Evolutionary conservation across 2,113 vertebrate species (phyloP).

Genomic region (Urocynchramus pylzowi): DNA sequence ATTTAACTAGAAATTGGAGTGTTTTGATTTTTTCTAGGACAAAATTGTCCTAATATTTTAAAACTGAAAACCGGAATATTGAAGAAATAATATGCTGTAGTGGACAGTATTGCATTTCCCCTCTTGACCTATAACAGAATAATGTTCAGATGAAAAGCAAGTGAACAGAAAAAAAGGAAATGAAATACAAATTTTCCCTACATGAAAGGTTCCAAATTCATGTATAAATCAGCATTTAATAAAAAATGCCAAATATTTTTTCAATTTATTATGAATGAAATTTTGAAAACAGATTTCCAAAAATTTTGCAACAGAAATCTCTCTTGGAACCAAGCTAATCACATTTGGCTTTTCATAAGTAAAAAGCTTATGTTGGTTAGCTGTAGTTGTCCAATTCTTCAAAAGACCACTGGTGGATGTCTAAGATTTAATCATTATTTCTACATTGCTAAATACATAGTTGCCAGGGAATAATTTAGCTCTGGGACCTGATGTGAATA

Average conservation of each 20-base stretch:
- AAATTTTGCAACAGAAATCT: not conserved
- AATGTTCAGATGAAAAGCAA: not conserved
- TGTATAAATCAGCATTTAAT: not conserved
- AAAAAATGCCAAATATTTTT: not conserved
- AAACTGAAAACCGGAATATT: not conserved
- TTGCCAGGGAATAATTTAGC: not conserved
- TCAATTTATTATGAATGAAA: not conserved
- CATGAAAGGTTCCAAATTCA: not conserved
- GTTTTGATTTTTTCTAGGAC: not conserved
- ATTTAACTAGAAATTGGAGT: not conserved
- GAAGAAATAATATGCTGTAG: not conserved
- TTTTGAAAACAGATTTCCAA: not conserved
- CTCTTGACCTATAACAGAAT: not conserved
- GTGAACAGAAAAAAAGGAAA: not conserved
- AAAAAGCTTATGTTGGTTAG: not conserved
- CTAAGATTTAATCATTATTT: not conserved
- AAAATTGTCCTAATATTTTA: not conserved
- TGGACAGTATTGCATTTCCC: not conserved
- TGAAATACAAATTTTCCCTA: not conserved
- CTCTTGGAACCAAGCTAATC: not conserved
- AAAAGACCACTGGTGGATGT: not conserved
- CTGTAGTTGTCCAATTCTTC: not conserved
- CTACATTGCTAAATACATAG: not conserved
- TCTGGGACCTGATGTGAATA: not conserved
- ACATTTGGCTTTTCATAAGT: not conserved